Evolutionary conservation across 1,140 invertebrate genomes (phyloP), one percentile per base, ranked within the genome.

Genomic region (Hypothenemus hampei): DNA sequence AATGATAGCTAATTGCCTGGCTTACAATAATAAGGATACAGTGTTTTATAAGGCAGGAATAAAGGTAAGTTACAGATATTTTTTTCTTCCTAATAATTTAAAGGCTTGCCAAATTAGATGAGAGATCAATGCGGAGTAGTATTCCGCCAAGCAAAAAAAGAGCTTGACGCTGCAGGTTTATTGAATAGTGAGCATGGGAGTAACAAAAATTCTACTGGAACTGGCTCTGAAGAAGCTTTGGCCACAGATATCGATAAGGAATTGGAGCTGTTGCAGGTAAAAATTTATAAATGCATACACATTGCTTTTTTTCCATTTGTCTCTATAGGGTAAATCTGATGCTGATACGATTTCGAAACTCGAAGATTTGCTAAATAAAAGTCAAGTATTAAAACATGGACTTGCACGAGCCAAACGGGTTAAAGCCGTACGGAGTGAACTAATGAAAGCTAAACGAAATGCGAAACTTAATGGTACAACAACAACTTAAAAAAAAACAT

Each of bases 11-110:
- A 98, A 98, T 70, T 98, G 95, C 70, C 77, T 95, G 50, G 87
- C 85, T 0, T 98, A 98, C 67, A 97, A 98, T 75, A 87, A 90
- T 46, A 93, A 92, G 71, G 92, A 95, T 63, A 97, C 93, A 0
- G 84, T 90, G 59, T 88, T 87, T 65, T 82, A 84, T 57, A 75
- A 46, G 21, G 51, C 51, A 11, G 57, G 35, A 1, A 56, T 59
- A 37, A 55, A 60, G 46, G 57, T 61, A 44, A 21, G 11, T 20
- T 43, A n/a, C n/a, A n/a, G n/a, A n/a, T n/a, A n/a, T n/a, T n/a
- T n/a, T n/a, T n/a, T n/a, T n/a, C n/a, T n/a, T n/a, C n/a, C n/a
- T n/a, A n/a, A n/a, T n/a, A n/a, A n/a, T n/a, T n/a, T n/a, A n/a
- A n/a, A n/a, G n/a, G 7, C 10, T 39, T 39, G 36, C 16, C 36